These are phyloP conservation scores for Ophonus ardosiacus DNA, from an alignment of 2,888 invertebrate species.

Conservation along the genomic window DNA sequence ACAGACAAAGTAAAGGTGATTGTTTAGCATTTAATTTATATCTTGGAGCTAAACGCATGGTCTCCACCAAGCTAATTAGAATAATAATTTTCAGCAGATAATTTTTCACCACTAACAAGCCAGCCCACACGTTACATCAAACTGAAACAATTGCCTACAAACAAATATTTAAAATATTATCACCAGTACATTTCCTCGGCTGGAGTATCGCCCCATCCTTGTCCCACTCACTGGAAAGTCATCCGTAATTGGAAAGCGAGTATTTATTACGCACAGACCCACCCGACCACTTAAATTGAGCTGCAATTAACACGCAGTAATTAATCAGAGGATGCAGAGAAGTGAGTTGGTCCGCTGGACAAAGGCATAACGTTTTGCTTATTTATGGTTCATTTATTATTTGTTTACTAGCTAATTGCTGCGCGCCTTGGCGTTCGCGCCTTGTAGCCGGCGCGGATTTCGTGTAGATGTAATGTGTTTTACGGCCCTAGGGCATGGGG, in stretches of 20 bases:
- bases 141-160: slow-evolving; percentile 68
- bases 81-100: slow-evolving; percentile 44
- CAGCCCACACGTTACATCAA: slow-evolving; percentile 33
- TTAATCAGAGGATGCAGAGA: slow-evolving; percentile 68
- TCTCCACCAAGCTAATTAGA: slow-evolving; percentile 15
- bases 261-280: slow-evolving; percentile 73
- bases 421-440: slow-evolving; percentile 32
- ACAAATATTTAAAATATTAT: slow-evolving; percentile 75
- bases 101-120: slow-evolving; percentile 42
- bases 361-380: slow-evolving; percentile 70
- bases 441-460: slow-evolving; percentile 41
- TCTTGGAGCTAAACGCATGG: slow-evolving; percentile 24
- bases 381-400: slow-evolving; percentile 74
- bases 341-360: slow-evolving; percentile 68
- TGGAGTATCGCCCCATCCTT: background rate
- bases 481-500: slow-evolving; percentile 68
- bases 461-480: slow-evolving; percentile 66
- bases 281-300: slow-evolving; percentile 69
- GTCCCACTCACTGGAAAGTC: slow-evolving; percentile 8
- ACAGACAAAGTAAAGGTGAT: slow-evolving; percentile 8
- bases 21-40: slow-evolving; percentile 26
- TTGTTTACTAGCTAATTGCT: slow-evolving; percentile 74
- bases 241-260: slow-evolving; percentile 74
- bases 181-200: slow-evolving; percentile 70
- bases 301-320: slow-evolving; percentile 69